phyloP scores from a whole-genome alignment of 2,797 vertebrate species.

The Argentina silus region DNA sequence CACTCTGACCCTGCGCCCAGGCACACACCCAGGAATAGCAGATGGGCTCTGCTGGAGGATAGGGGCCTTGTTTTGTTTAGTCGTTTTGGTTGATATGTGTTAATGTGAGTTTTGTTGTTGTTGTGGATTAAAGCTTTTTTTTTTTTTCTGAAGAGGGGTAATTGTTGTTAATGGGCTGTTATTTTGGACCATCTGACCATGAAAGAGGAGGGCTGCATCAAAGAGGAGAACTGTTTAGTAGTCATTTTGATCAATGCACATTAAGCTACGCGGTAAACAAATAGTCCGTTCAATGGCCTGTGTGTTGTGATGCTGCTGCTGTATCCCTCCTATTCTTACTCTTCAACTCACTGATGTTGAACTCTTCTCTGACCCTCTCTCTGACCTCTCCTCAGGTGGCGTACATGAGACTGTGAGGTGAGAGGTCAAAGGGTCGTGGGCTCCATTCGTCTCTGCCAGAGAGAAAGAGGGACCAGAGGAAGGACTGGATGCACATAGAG shows the following conservation, averaged over 20 bases:
- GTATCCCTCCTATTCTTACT: neutral
- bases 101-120: constrained; percentile 44
- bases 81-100: constrained; percentile 52
- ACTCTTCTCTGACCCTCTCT: constrained; percentile 5
- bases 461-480: neutral
- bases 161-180: constrained; percentile 57
- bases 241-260: neutral
- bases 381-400: constrained; percentile 62
- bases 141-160: neutral
- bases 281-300: too few relatives aligned
- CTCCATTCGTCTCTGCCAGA: neutral
- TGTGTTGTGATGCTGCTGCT: neutral
- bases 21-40: constrained; percentile 69
- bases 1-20: constrained; percentile 55
- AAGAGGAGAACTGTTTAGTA: neutral
- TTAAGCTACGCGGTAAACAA: neutral
- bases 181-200: constrained; percentile 32
- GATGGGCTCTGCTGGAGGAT: constrained; percentile 44
- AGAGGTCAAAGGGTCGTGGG: constrained; percentile 8
- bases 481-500: neutral
- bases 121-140: constrained; percentile 59
- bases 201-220: constrained; percentile 34
- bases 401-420: constrained; percentile 67
- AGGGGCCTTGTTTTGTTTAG: constrained; percentile 36
- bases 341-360: neutral